These are phyloP conservation scores for Phyllostomus discolor DNA, from an alignment of 2,113 vertebrate genomes.

Conservation along the genomic window DNA sequence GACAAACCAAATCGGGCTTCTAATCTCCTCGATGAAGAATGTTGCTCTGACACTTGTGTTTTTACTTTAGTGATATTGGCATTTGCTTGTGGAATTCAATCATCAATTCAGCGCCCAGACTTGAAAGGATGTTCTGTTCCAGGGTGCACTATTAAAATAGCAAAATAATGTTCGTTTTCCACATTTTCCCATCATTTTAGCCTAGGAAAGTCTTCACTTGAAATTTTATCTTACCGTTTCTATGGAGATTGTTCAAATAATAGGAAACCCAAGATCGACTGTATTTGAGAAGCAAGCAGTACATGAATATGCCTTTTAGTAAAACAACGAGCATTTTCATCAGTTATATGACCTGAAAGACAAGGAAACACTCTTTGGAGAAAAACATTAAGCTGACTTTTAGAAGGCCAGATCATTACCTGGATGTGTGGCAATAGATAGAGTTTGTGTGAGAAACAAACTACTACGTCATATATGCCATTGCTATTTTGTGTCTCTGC, in stretches of 20 bases:
- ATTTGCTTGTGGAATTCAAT: conserved; percentile 41
- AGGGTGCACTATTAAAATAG: conserved; percentile 61
- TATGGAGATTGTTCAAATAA: conserved; percentile 62
- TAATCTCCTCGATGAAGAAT: neutral
- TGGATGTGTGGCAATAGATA: neutral
- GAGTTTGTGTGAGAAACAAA: neutral
- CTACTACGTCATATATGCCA: neutral
- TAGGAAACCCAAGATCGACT: conserved; percentile 60
- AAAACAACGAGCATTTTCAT: neutral
- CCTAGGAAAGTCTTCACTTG: conserved; percentile 40
- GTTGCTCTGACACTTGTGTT: neutral
- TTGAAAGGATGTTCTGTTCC: conserved; percentile 59
- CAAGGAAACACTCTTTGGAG: neutral
- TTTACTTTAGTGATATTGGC: neutral
- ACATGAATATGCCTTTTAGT: neutral
- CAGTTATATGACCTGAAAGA: neutral
- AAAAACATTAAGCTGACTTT: neutral
- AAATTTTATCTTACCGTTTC: conserved; percentile 67
- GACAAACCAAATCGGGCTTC: neutral
- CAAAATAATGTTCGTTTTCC: conserved; percentile 31
- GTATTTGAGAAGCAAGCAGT: conserved; percentile 11
- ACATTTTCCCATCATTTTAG: conserved; percentile 51
- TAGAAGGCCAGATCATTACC: neutral
- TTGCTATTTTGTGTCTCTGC: neutral
- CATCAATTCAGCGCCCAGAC: conserved; percentile 46